These are phyloP conservation scores for Chelidonichthys spinosus DNA, from an alignment of 2,797 vertebrate genomes.

Conservation along the genomic window DNA sequence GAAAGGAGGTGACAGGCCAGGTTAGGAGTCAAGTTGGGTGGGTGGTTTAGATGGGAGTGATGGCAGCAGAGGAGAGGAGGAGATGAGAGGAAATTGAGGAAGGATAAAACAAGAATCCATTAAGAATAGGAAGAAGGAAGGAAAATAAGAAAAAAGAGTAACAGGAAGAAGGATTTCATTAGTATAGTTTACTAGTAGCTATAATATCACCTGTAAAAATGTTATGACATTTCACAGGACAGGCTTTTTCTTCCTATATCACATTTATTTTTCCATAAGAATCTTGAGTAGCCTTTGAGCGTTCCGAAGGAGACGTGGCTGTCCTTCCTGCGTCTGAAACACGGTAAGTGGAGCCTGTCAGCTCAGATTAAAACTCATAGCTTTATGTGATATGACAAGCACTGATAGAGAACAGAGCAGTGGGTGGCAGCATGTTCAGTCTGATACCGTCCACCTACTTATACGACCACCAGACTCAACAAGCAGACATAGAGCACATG, in stretches of 20 bases:
- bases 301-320: constrained; percentile 27
- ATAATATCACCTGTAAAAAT: constrained; percentile 14
- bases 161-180: neutral
- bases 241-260: constrained; percentile 18
- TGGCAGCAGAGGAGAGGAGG: neutral
- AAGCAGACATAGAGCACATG: neutral
- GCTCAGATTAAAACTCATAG: constrained; percentile 43
- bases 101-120: neutral
- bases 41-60: neutral
- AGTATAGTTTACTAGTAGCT: neutral
- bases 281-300: neutral
- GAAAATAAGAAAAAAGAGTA: neutral
- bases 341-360: constrained; percentile 36
- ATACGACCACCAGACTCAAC: constrained; percentile 28
- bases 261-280: constrained; percentile 9
- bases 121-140: neutral
- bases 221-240: neutral
- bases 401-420: constrained; percentile 30
- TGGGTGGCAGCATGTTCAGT: constrained; percentile 29
- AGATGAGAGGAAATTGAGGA: neutral
- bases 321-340: constrained; percentile 1
- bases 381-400: constrained; percentile 52
- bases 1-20: neutral
- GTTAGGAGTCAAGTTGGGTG: constrained; percentile 1
- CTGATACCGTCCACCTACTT: constrained; percentile 40